Evolutionary conservation across 2,797 vertebrate genomes (phyloP).

Genomic region (Moxostoma hubbsi): DNA sequence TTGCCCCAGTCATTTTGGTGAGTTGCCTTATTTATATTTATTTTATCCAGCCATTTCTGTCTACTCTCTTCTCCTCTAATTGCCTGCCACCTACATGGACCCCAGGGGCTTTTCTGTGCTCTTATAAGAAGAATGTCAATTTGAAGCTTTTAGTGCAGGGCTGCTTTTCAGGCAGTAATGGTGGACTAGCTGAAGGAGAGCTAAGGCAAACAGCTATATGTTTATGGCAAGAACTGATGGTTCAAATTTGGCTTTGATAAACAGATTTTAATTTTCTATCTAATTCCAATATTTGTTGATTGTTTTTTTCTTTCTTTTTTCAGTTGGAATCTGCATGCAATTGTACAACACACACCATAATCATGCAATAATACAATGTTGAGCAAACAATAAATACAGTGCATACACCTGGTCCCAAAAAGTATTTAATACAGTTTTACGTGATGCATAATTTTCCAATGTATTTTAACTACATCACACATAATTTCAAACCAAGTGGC

Average conservation of each 20-base stretch:
- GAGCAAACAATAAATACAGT: no score
- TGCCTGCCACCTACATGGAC: not conserved
- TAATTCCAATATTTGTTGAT: not conserved
- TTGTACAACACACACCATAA: not conserved
- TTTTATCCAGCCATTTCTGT: conserved; percentile 42
- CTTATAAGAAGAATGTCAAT: not conserved
- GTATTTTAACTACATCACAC: no score
- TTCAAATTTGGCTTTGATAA: no score
- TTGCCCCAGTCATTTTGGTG: conserved; percentile 86
- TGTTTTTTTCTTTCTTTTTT: no score
- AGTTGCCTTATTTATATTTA: conserved; percentile 54
- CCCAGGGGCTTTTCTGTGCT: not conserved
- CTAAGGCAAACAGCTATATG: not conserved
- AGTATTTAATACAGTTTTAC: no score
- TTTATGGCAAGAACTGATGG: not conserved
- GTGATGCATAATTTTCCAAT: no score
- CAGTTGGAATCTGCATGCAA: not conserved
- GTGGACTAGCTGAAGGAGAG: not conserved
- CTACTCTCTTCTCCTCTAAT: conserved; percentile 53
- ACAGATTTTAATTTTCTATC: not conserved
- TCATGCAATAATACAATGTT: no score
- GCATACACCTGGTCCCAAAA: no score
- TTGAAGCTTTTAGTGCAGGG: conserved; percentile 4
- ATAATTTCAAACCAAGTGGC: no score
- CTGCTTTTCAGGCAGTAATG: conserved; percentile 1